Conservation (phyloP, 1,140 invertebrate species). For the Heliconius hermathena region DNA sequence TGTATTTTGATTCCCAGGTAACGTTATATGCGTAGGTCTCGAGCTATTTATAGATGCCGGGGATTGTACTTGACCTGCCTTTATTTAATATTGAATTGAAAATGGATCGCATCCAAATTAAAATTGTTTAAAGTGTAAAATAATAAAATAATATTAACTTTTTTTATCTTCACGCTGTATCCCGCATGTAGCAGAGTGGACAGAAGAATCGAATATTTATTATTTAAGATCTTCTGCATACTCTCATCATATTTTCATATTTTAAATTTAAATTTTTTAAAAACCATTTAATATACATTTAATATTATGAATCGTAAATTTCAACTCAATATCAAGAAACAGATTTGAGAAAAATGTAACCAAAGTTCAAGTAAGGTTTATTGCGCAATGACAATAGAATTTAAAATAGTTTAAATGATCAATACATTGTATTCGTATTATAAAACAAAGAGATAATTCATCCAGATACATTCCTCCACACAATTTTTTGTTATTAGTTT, state of each 20-base stretch:
- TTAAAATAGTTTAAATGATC: too few relatives aligned
- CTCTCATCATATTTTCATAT: too few relatives aligned
- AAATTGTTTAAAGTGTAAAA: not conserved
- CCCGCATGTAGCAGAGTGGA: too few relatives aligned
- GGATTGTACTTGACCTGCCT: slow-evolving; percentile 28
- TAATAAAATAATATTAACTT: not conserved
- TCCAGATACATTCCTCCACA: too few relatives aligned
- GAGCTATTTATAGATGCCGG: slow-evolving; percentile 23
- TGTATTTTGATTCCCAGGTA: not conserved
- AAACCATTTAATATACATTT: not conserved
- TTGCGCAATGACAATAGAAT: too few relatives aligned
- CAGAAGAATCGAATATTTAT: too few relatives aligned
- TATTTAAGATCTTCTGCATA: too few relatives aligned
- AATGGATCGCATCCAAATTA: not conserved
- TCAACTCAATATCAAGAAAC: not conserved
- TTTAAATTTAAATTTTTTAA: not conserved
- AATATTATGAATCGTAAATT: not conserved
- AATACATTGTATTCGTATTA: too few relatives aligned
- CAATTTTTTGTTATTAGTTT: too few relatives aligned
- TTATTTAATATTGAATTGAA: slow-evolving; percentile 5
- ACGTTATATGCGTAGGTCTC: slow-evolving; percentile 2
- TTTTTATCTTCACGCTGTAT: too few relatives aligned
- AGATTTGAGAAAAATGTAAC: not conserved
- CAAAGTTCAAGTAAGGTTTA: too few relatives aligned
- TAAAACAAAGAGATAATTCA: too few relatives aligned